These are phyloP conservation scores for Montipora capitata DNA, from an alignment of 92 coral and sea anemone species.

Conservation along the genomic window DNA sequence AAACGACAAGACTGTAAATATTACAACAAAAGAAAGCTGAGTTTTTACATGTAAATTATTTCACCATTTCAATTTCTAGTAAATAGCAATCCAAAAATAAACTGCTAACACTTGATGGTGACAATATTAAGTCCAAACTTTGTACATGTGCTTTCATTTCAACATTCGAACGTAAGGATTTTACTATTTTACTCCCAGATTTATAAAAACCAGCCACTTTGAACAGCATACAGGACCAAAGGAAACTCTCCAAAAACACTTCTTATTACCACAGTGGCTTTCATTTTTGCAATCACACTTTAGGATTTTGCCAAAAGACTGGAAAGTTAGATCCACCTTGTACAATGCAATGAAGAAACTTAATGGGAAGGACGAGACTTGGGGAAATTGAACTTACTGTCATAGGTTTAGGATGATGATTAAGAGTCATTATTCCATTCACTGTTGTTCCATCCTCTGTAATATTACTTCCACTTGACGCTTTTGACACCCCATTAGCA, in stretches of 20 bases:
- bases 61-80: background rate
- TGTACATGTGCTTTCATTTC: background rate
- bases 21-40: background rate
- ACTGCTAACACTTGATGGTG: too few species aligned
- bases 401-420: constrained; percentile 92
- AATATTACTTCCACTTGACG: constrained; percentile 54
- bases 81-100: too few species aligned
- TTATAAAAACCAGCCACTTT: too few species aligned
- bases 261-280: too few species aligned
- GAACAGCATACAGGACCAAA: too few species aligned
- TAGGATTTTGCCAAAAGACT: background rate
- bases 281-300: background rate
- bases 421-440: constrained; percentile 71
- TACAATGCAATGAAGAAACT: background rate
- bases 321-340: background rate
- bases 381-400: constrained; percentile 70
- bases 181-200: too few species aligned
- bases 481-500: constrained; percentile 25
- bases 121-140: too few species aligned
- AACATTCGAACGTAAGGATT: background rate
- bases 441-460: constrained; percentile 54
- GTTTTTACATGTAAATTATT: background rate
- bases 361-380: background rate
- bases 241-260: too few species aligned
- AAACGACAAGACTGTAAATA: constrained; percentile 89